Conservation (phyloP, 2,888 invertebrate genomes). For the Endotricha flammealis region DNA sequence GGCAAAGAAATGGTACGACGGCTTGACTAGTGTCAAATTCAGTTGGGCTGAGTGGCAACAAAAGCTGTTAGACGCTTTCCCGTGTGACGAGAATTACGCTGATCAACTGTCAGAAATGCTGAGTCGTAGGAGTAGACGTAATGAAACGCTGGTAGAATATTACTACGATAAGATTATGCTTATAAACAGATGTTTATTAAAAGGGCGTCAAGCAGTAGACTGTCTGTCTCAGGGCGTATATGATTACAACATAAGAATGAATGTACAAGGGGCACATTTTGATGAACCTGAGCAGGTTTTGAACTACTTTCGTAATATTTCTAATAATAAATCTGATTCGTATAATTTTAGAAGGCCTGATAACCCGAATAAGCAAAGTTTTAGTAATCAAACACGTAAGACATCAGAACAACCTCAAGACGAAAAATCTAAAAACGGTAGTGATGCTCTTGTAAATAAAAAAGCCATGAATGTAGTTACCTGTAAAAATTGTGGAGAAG, state of each 20-base stretch:
- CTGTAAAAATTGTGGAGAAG: conserved; percentile 1
- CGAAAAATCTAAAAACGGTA: too few species aligned
- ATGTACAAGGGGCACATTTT: conserved; percentile 6
- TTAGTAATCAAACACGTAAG: too few species aligned
- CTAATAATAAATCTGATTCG: too few species aligned
- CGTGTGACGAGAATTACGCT: conserved; percentile 16
- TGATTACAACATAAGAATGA: conserved; percentile 13
- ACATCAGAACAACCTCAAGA: too few species aligned
- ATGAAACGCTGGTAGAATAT: conserved; percentile 16
- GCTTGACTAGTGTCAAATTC: conserved; percentile 16
- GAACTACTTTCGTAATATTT: conserved; percentile 4
- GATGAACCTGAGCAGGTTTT: conserved; percentile 2
- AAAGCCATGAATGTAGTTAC: too few species aligned
- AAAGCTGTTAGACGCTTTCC: conserved; percentile 16
- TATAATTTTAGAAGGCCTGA: too few species aligned
- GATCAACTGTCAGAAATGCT: conserved; percentile 18
- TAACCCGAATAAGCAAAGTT: too few species aligned
- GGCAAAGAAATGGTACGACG: conserved; percentile 20
- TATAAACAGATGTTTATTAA: conserved; percentile 16
- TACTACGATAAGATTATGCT: conserved; percentile 20
- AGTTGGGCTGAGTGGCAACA: conserved; percentile 19
- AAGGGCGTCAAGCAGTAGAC: conserved; percentile 15
- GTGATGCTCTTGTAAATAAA: too few species aligned
- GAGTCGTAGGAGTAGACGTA: too few species aligned
- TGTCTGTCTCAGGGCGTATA: conserved; percentile 16